Evolutionary conservation across 2,797 vertebrate genomes (phyloP), one percentile per base, ranked within the genome.

Genomic region (Gephyroberyx darwinii): DNA sequence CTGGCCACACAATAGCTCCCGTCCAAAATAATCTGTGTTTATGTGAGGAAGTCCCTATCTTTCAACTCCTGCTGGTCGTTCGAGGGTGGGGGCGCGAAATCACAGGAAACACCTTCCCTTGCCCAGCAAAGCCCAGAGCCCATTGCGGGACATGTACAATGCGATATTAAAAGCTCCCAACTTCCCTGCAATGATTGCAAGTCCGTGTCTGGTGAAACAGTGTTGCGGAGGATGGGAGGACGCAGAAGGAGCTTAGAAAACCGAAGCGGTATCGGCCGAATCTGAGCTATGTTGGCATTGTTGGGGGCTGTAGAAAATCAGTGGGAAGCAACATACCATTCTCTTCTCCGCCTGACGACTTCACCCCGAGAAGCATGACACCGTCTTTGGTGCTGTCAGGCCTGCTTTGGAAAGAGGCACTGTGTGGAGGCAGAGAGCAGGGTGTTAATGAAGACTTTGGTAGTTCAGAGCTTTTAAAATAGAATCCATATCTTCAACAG

Each of bases 291-390:
- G 26, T 26, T 26, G 26, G 26, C 26, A 26, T 26, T 26, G 26
- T 26, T 26, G 26, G 26, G 26, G 35, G 54, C 33, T 0, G 31
- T 51, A 84, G 84, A 80, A 75, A 77, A 75, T 26, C n/a, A 45
- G 75, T 0, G 1, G 51, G 75, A n/a, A 43, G 66, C 55, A n/a
- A 84, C 95, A 92, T 93, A 98, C 97, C 96, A 19, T 92, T 92
- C 53, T 96, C 96, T 1, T 95, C 82, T 74, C 92, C 74, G 54
- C 92, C 92, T 60, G 96, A 94, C 54, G 96, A 93, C 90, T 96
- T 98, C 75, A 99, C 94, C 5, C 96, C 96, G 76, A 99, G 94
- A 79, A 99, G 95, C 93, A 97, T 96, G 83, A 99, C 96, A 1
- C 95, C 96, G 71, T 99, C 97, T 93, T 96, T 98, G 84, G 93